Base-by-base conservation (phyloP, 2,888 invertebrate species). In the Axea sp. region DNA sequence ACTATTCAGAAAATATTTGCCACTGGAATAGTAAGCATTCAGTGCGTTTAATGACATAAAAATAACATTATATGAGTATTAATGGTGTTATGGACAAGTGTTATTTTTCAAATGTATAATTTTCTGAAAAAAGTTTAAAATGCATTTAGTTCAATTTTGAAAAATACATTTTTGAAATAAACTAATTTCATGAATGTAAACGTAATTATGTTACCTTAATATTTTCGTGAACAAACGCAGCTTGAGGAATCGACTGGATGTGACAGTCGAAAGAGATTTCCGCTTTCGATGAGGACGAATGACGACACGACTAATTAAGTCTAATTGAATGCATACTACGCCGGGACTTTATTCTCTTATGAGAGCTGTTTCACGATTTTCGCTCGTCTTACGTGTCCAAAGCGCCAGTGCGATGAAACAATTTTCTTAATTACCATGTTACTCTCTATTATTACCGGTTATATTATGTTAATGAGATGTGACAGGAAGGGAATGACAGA, bases 401-500 rank as follows among this genome's bases (percentile, higher is more conserved):
- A 65, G 57, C 49, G 59, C 64, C 68, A 53, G 19, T 35, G 49
- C 69, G 76, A 77, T 78, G 77, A 73, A 76, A 78, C 78, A 83
- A 84, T 84, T 82, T 81, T 78, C 78, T 80, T 83, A 83, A 85
- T 85, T 81, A 81, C 76, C 79, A 82, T 84, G 76, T 80, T 85
- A 83, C 84, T 84, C 83, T 80, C 78, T 76, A 73, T 83, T 80
- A 84, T 82, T 82, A 82, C 76, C 68, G 45, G 37, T 47, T 68
- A 77, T 75, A 77, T 80, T 84, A 84, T 85, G 84, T 77, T 84
- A 83, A 85, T 84, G 81, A 81, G 82, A 80, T 82, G 82, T 80
- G 83, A 83, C 84, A 84, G 84, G 83, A 85, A 83, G 78, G 9
- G 65, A 72, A 76, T 51, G 68, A 35, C 53, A 55, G 30, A 55